Evolutionary conservation across 2,797 vertebrate species (phyloP).

Genomic region (Enteromius fasciolatus): DNA sequence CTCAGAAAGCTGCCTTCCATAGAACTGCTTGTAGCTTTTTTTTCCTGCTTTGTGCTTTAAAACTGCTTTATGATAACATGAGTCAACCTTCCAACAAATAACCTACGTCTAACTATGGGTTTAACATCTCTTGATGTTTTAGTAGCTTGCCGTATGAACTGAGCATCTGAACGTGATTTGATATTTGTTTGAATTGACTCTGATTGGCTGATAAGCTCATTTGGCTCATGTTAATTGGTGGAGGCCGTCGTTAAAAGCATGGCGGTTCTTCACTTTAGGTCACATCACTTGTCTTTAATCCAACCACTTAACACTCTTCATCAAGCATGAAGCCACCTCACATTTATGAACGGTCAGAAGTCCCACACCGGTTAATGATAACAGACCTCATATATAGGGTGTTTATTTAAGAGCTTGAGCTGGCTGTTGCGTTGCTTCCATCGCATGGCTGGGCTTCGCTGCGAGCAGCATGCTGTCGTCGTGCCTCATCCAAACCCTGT

Average conservation of each 20-base stretch:
- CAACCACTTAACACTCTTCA: slow-evolving; percentile 12
- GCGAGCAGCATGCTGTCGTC: slow-evolving; percentile 60
- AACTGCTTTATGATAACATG: slow-evolving; percentile 49
- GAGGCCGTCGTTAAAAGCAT: slow-evolving; percentile 57
- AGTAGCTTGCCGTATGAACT: neutral
- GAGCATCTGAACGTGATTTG: neutral
- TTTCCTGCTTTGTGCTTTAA: slow-evolving; percentile 52
- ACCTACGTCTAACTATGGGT: slow-evolving; percentile 6
- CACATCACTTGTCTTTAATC: slow-evolving; percentile 16
- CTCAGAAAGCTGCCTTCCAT: slow-evolving; percentile 58
- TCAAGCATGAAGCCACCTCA: slow-evolving; percentile 39
- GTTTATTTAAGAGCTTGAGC: slow-evolving; percentile 44
- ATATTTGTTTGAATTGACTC: neutral
- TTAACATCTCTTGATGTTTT: neutral
- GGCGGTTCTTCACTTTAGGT: slow-evolving; percentile 45
- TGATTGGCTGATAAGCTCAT: slow-evolving; percentile 28
- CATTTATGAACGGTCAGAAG: slow-evolving; percentile 22
- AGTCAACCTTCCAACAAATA: slow-evolving; percentile 61
- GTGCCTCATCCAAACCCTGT: slow-evolving; percentile 8
- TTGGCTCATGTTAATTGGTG: slow-evolving; percentile 59
- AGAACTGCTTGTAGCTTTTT: slow-evolving; percentile 62
- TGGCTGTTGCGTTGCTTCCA: slow-evolving; percentile 71
- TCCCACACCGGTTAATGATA: neutral
- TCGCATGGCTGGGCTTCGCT: slow-evolving; percentile 71
- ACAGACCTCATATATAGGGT: slow-evolving; percentile 5